Base-by-base conservation (phyloP, 2,113 vertebrate genomes). In the Vimba vimba region DNA sequence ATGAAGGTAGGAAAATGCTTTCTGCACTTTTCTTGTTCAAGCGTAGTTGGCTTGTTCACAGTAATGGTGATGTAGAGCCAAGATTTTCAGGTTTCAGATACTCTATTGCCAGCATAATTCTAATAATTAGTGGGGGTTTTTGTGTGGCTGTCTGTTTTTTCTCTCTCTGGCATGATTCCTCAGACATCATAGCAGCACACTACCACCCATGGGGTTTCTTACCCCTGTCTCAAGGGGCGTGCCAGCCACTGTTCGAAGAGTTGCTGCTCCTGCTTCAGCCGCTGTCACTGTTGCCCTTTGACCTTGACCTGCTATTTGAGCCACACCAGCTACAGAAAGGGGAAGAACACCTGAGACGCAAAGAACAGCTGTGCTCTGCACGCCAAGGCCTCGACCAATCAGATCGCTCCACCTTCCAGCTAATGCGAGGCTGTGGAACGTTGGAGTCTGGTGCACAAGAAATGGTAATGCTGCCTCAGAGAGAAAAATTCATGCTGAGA, bases 191-290 rank as follows among this genome's bases (percentile, higher is more conserved):
- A 82, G 94, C 94, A 30, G 94, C 94, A 62, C 97, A 99, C 92
- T 99, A 97, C 93, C 96, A 96, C 88, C 96, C 96, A 0, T 96
- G 95, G 92, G 97, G 97, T 82, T 97, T 99, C 95, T 93, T 99
- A 62, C 94, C 96, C 6, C 94, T 98, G 66, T 95, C 97, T 0
- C 96, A 97, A 13, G 94, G 96, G 0, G 93, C 95, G 3, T 99
- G 98, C 88, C 96, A 96, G 55, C 91, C 95, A 0, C 96, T 99
- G 68, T 97, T 97, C 0, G 96, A 98, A 90, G 97, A 99, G 93
- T 95, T 99, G 4, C 95, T 99, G 83, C 95, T 99, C 71, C 93
- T 99, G 52, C 96, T 99, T 3, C 98, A 99, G 92, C 98, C 98
- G 0, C 95, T 99, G 64, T 97, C 97, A 0, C 95, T 99, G 82